Conservation (phyloP, 2,888 invertebrate genomes). For the Drosophila demipolita region DNA sequence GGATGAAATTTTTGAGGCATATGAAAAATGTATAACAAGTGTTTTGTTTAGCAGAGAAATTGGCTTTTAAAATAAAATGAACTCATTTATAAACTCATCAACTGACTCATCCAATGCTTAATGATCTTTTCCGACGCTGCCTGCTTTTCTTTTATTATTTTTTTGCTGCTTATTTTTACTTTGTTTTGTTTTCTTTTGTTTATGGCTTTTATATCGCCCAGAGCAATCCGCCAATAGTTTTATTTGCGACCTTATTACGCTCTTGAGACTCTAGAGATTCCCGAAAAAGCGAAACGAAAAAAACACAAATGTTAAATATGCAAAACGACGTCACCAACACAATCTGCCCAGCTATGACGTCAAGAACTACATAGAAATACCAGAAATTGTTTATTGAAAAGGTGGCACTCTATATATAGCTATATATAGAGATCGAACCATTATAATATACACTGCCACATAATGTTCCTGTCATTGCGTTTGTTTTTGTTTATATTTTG, state of each 20-base stretch:
- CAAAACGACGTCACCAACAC: constrained; percentile 20
- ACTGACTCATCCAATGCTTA: constrained; percentile 50
- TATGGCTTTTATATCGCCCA: constrained; percentile 38
- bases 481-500: constrained; percentile 48
- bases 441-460: constrained; percentile 6
- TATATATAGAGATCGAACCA: constrained; percentile 19
- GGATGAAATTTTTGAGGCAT: neutral
- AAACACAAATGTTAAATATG: neutral
- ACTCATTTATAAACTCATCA: constrained; percentile 61
- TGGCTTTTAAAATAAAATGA: constrained; percentile 39
- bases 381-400: constrained; percentile 16
- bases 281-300: constrained; percentile 17
- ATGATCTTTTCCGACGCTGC: constrained; percentile 43
- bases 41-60: constrained; percentile 5
- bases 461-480: constrained; percentile 8
- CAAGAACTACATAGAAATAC: constrained; percentile 35
- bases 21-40: constrained; percentile 28
- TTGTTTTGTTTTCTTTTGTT: constrained; percentile 21
- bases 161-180: neutral
- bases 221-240: constrained; percentile 36
- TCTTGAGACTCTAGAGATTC: constrained; percentile 49
- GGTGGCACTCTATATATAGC: constrained; percentile 36
- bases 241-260: constrained; percentile 43
- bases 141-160: neutral
- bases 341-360: constrained; percentile 37